These are phyloP conservation scores for Pampusana beccarii DNA, from an alignment of 2,113 vertebrate genomes.

Conservation along the genomic window DNA sequence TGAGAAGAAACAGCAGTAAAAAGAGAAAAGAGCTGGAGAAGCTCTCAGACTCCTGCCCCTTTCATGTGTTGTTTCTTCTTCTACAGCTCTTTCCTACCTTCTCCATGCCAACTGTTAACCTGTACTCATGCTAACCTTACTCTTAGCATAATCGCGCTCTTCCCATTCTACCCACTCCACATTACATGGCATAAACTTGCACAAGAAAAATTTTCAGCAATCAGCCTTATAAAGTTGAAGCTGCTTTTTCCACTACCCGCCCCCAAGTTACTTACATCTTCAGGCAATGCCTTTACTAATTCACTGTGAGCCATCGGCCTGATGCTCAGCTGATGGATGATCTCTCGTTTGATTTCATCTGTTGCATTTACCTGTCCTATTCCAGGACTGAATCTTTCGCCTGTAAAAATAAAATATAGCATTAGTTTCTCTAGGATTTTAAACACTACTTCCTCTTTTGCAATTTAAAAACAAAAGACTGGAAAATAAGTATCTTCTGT, in stretches of 20 bases:
- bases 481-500: not conserved
- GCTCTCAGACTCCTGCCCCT: not conserved
- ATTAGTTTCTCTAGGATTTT: not conserved
- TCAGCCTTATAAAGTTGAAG: not conserved
- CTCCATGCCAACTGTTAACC: not conserved
- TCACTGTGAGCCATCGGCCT: slow-evolving; percentile 97
- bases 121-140: not conserved
- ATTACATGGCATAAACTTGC: not conserved
- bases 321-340: slow-evolving; percentile 95
- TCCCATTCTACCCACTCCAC: not conserved
- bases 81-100: not conserved
- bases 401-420: slow-evolving; percentile 62
- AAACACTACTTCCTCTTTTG: not conserved
- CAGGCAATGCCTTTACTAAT: slow-evolving; percentile 93
- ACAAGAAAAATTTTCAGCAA: not conserved
- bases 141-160: not conserved
- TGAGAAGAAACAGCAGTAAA: not conserved
- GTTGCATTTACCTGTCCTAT: slow-evolving; percentile 87
- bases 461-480: not conserved
- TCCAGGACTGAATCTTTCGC: slow-evolving; percentile 90
- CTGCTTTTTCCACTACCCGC: not conserved
- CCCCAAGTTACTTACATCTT: slow-evolving; percentile 86
- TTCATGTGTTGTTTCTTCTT: not conserved
- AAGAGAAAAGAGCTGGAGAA: not conserved
- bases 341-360: slow-evolving; percentile 93